A percentile compares a stretch with the other conserved stretches of the same genome.
Evolutionary conservation across 2,797 vertebrate species (phyloP).

Genomic region (Sandelia bainsii): DNA sequence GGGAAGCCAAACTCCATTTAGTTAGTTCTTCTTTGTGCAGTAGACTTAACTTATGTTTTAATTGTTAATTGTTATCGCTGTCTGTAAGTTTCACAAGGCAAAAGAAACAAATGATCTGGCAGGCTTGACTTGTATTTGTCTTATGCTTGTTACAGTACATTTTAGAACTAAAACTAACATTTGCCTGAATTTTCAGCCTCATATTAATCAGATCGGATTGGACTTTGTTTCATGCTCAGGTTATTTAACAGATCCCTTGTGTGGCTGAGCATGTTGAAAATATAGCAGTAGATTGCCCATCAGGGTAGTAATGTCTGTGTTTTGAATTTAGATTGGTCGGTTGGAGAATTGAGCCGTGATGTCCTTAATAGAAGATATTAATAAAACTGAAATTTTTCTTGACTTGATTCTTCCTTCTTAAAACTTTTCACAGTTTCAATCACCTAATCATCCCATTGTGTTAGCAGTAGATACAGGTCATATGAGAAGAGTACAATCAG

Average conservation of each 20-base stretch:
- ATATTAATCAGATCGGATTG: constrained; percentile 4
- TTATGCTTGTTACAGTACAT: background rate
- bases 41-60: background rate
- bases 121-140: background rate
- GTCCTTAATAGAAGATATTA: constrained; percentile 10
- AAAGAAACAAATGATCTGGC: background rate
- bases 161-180: background rate
- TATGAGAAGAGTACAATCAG: constrained; percentile 7
- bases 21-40: background rate
- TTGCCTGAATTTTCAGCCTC: background rate
- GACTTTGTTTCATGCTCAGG: constrained; percentile 1
- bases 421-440: background rate
- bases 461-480: background rate
- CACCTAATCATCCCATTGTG: constrained; percentile 1
- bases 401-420: too few relatives aligned
- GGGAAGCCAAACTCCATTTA: constrained; percentile 10
- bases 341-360: constrained; percentile 5
- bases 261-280: constrained; percentile 16
- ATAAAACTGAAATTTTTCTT: background rate
- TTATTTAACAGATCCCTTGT: constrained; percentile 30
- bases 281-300: constrained; percentile 23
- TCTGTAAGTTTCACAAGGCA: background rate
- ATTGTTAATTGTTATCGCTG: background rate
- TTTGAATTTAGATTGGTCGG: constrained; percentile 13
- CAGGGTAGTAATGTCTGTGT: constrained; percentile 9